phyloP scores from a whole-genome alignment of 2,113 vertebrate genomes.

The Anser cygnoides region DNA sequence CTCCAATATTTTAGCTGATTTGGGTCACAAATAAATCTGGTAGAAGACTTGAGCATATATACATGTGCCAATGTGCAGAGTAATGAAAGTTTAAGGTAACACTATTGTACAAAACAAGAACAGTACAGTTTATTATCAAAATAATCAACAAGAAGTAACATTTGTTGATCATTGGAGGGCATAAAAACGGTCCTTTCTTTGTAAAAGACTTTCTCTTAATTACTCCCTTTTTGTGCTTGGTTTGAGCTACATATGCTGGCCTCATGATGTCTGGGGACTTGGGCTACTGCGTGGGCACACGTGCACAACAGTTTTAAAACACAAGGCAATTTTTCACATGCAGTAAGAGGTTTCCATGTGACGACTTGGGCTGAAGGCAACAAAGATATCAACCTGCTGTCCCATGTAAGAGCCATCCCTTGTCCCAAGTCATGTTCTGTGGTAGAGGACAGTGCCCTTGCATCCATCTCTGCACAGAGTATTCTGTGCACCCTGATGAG shows the following conservation, averaged over 20 bases:
- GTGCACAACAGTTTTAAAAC: neutral
- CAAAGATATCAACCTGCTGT: neutral
- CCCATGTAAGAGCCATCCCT: neutral
- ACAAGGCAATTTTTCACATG: fast-evolving
- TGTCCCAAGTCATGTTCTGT: neutral
- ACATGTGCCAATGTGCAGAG: neutral
- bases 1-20: neutral
- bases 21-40: neutral
- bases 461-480: neutral
- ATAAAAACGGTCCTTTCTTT: neutral
- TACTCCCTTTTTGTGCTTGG: neutral
- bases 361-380: neutral
- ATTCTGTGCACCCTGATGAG: neutral
- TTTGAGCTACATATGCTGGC: neutral
- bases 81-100: neutral
- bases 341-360: neutral
- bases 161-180: neutral
- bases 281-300: neutral
- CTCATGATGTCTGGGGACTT: neutral
- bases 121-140: neutral
- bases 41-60: neutral
- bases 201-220: neutral
- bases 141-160: neutral
- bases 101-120: neutral
- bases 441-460: neutral